These are phyloP conservation scores for Leptoclinus maculatus DNA, from an alignment of 2,797 vertebrate genomes.

Conservation along the genomic window DNA sequence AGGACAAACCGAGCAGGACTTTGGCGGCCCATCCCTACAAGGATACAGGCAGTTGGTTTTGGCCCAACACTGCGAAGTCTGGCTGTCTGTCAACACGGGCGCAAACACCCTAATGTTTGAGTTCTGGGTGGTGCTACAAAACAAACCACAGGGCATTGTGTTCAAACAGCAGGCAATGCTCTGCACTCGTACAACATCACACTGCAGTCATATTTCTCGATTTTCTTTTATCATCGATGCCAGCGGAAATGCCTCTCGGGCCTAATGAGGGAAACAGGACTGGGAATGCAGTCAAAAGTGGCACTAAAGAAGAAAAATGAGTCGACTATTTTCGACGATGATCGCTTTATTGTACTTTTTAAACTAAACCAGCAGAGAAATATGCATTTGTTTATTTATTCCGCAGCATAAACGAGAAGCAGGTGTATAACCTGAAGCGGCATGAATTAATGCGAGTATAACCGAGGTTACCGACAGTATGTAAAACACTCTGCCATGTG, in stretches of 20 bases:
- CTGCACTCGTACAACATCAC: conserved; percentile 34
- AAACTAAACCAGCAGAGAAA: conserved; percentile 24
- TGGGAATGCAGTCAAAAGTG: conserved; percentile 52
- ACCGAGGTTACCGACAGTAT: neutral
- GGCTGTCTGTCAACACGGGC: conserved; percentile 59
- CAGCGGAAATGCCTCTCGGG: conserved; percentile 41
- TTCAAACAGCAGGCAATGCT: conserved; percentile 63
- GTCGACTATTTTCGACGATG: conserved; percentile 39
- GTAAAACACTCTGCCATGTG: conserved; percentile 44
- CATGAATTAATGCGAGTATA: conserved; percentile 17
- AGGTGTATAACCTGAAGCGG: conserved; percentile 24
- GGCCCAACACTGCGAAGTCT: conserved; percentile 53
- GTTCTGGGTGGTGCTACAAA: conserved; percentile 69
- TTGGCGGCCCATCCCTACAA: conserved; percentile 47
- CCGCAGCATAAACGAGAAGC: conserved; percentile 11
- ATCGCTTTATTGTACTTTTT: conserved; percentile 32
- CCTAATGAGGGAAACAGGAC: conserved; percentile 42
- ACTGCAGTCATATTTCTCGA: conserved; percentile 40
- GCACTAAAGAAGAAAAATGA: conserved; percentile 40
- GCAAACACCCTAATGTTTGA: conserved; percentile 75
- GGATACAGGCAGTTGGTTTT: conserved; percentile 70
- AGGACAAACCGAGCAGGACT: conserved; percentile 51
- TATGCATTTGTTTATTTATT: conserved; percentile 40
- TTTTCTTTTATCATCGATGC: conserved; percentile 46
- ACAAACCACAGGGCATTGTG: conserved; percentile 68